phyloP scores from a whole-genome alignment of 2,888 invertebrate species.

The Lithosia quadra region DNA sequence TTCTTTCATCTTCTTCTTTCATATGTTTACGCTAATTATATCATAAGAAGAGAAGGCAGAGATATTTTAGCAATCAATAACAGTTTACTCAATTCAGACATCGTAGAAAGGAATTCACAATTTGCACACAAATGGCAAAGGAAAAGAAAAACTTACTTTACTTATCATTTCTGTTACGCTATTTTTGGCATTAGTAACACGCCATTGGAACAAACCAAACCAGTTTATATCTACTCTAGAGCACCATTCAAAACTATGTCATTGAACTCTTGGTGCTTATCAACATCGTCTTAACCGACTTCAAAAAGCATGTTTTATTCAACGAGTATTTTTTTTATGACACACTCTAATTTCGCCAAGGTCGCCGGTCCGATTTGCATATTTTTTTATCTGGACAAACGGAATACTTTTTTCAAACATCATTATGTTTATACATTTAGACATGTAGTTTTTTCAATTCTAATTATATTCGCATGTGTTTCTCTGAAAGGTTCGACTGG shows the following conservation, averaged over 20 bases:
- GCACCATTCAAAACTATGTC: background rate
- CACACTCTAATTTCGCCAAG: background rate
- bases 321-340: background rate
- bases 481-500: background rate
- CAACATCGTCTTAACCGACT: background rate
- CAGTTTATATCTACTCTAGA: background rate
- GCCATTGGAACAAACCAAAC: background rate
- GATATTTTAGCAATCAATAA: too few relatives aligned
- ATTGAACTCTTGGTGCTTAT: slow-evolving; percentile 2
- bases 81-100: too few relatives aligned
- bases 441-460: background rate
- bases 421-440: background rate
- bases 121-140: too few relatives aligned
- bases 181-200: slow-evolving; percentile 4
- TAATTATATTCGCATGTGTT: background rate
- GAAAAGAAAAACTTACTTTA: too few relatives aligned
- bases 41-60: too few relatives aligned
- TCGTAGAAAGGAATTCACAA: too few relatives aligned
- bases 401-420: background rate
- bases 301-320: background rate
- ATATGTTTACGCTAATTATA: too few relatives aligned
- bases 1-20: too few relatives aligned
- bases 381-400: background rate
- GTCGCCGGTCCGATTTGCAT: background rate
- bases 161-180: background rate